Evolutionary conservation across 2,888 invertebrate genomes (phyloP).

Genomic region (Hesperia comma): DNA sequence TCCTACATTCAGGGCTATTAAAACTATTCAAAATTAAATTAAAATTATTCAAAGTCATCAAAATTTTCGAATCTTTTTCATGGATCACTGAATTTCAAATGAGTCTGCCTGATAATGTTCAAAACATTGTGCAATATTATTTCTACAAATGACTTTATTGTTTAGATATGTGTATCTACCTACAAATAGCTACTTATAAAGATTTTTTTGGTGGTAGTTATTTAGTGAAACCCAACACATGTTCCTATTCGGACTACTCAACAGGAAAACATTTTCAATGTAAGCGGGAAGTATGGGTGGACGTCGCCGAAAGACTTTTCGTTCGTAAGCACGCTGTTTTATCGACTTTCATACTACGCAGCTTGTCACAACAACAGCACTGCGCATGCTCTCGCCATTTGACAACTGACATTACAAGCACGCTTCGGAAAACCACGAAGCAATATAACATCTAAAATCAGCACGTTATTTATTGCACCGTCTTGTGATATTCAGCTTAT

Average conservation of each 20-base stretch:
- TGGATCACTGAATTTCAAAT: too few relatives aligned
- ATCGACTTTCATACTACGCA: slow-evolving; percentile 63
- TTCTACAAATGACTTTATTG: too few relatives aligned
- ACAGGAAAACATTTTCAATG: neutral
- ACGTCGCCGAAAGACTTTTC: neutral
- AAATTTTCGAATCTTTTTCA: too few relatives aligned
- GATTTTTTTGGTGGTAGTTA: too few relatives aligned
- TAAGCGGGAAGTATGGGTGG: neutral
- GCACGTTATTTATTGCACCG: slow-evolving; percentile 22
- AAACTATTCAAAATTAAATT: too few relatives aligned
- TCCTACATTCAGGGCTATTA: too few relatives aligned
- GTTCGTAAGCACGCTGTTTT: slow-evolving; percentile 57
- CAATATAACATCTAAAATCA: slow-evolving; percentile 49
- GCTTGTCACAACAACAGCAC: slow-evolving; percentile 60
- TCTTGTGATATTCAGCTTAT: slow-evolving; percentile 13
- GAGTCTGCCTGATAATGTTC: too few relatives aligned
- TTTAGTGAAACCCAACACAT: neutral
- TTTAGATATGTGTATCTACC: too few relatives aligned
- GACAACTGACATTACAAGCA: slow-evolving; percentile 70
- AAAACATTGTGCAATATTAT: too few relatives aligned
- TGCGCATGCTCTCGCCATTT: slow-evolving; percentile 68
- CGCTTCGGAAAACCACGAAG: slow-evolving; percentile 64
- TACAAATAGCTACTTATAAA: too few relatives aligned
- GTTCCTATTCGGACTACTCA: neutral
- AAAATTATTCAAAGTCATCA: too few relatives aligned